Conservation (phyloP, 37 sponge, comb jelly and placozoan species). For the Beroe forskalii region DNA sequence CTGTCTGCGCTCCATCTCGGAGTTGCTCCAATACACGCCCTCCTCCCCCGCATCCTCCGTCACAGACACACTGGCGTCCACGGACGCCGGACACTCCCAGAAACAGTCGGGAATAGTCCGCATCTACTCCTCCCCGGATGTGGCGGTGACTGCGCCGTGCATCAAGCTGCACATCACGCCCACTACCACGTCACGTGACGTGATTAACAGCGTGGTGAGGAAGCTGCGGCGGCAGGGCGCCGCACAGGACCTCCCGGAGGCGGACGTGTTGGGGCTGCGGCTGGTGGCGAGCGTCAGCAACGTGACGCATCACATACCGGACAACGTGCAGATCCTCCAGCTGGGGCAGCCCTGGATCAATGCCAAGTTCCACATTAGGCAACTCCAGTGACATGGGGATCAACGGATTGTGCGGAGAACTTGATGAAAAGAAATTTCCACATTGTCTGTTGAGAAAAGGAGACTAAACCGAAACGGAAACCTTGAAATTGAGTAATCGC, state of each 20-base stretch:
- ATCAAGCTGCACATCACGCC: constrained; percentile 50
- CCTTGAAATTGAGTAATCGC: too few species aligned
- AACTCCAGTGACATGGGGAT: background rate
- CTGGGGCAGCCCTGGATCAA: constrained; percentile 47
- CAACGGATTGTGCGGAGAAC: too few species aligned
- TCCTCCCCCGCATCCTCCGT: constrained; percentile 35
- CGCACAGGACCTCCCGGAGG: background rate
- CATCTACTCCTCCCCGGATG: constrained; percentile 19
- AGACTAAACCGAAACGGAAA: too few species aligned
- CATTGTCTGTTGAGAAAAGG: too few species aligned
- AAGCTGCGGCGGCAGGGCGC: constrained; percentile 31
- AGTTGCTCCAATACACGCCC: constrained; percentile 22
- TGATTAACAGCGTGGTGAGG: constrained; percentile 56
- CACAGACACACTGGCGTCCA: constrained; percentile 35
- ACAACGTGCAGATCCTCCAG: constrained; percentile 34
- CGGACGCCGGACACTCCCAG: constrained; percentile 28
- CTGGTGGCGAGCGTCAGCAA: constrained; percentile 48
- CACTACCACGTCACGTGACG: constrained; percentile 52
- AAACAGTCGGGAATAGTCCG: constrained; percentile 21
- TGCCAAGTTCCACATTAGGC: constrained; percentile 54
- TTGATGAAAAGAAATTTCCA: too few species aligned
- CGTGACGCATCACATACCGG: constrained; percentile 43
- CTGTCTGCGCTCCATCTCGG: constrained; percentile 7
- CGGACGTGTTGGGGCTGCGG: background rate
- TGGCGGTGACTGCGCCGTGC: constrained; percentile 1